Percentiles rank a stretch among this genome's conserved stretches.
phyloP scores from a whole-genome alignment of 2,888 invertebrate species.

The Drosophila picticornis region DNA sequence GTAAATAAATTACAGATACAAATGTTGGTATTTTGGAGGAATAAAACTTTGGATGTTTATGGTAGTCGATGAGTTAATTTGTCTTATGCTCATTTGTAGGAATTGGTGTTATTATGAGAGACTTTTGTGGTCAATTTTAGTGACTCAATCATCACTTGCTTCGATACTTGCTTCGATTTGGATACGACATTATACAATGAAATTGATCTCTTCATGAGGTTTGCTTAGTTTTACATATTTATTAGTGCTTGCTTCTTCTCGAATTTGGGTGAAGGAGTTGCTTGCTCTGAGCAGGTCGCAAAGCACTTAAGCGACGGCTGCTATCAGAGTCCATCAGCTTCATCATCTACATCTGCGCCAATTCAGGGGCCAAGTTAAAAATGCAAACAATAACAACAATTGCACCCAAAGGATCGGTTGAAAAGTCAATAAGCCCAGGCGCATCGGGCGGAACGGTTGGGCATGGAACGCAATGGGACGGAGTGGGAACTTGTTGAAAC shows the following conservation, averaged over 20 bases:
- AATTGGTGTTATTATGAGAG: fast-evolving
- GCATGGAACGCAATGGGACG: conserved; percentile 24
- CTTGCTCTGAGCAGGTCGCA: not conserved
- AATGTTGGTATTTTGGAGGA: not conserved
- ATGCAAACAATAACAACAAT: conserved; percentile 77
- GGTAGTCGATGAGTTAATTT: not conserved
- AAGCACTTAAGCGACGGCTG: conserved; percentile 18
- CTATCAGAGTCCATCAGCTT: conserved; percentile 33
- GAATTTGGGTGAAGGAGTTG: not conserved
- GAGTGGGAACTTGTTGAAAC: conserved; percentile 55
- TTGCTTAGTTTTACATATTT: not conserved
- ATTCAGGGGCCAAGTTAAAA: conserved; percentile 39
- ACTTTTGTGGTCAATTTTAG: not conserved
- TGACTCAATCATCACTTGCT: not conserved
- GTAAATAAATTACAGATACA: not conserved
- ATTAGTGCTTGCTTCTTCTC: not conserved
- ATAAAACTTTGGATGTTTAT: not conserved
- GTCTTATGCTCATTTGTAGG: not conserved
- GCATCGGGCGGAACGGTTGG: conserved; percentile 21
- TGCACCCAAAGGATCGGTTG: conserved; percentile 83
- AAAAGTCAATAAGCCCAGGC: conserved; percentile 79
- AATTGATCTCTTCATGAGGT: not conserved
- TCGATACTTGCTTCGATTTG: not conserved
- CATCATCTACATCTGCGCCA: conserved; percentile 17
- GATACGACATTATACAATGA: not conserved